A percentile compares a stretch with the other conserved stretches of the same genome.
Conservation (phyloP, 2,797 vertebrate genomes). For the Pseudotriccus pelzelni region DNA sequence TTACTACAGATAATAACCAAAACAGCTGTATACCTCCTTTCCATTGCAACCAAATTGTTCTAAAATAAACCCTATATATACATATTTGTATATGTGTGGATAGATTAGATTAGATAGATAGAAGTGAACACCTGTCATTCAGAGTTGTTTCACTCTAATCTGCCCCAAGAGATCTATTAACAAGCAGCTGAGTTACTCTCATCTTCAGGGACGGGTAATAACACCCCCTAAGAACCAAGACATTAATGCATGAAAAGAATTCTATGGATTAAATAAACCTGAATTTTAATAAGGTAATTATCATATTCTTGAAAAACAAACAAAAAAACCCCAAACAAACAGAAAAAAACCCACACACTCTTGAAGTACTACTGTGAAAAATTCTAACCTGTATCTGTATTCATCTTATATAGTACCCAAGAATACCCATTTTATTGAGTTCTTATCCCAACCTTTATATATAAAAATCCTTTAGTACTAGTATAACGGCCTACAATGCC, state of each 20-base stretch:
- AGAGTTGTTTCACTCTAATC: background rate
- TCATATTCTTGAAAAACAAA: background rate
- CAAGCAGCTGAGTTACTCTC: background rate
- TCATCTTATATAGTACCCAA: background rate
- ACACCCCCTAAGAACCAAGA: background rate
- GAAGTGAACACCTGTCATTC: rapidly evolving
- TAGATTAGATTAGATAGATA: no score
- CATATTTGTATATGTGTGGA: no score
- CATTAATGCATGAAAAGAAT: background rate
- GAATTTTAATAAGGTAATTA: background rate
- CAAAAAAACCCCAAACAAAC: background rate
- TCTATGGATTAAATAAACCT: background rate
- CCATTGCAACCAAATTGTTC: background rate
- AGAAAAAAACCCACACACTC: no score
- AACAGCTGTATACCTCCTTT: background rate
- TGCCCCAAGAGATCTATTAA: background rate
- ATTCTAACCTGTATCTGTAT: background rate
- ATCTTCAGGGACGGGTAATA: rapidly evolving
- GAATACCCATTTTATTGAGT: background rate
- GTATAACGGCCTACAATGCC: rapidly evolving
- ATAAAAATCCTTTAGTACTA: background rate
- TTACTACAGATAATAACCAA: background rate
- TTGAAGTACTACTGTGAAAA: background rate
- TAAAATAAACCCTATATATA: background rate
- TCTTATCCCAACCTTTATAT: background rate